Percentiles rank a stretch among this genome's conserved stretches.
Evolutionary conservation across 1,140 invertebrate genomes (phyloP).

Genomic region (Notospermus geniculatus): DNA sequence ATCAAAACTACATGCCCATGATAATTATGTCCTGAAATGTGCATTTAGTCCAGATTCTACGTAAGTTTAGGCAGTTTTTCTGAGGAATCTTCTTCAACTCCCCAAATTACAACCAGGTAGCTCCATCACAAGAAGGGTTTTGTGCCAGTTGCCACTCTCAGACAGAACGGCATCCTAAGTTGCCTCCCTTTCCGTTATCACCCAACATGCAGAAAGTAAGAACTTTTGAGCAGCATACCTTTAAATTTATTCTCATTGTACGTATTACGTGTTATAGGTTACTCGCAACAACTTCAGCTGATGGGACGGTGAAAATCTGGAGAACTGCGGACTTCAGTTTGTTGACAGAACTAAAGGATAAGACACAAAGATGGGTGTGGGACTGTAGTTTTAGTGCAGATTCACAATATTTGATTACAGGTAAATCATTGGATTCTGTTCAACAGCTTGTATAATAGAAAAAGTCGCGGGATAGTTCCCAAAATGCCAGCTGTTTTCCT

Average conservation of each 20-base stretch:
- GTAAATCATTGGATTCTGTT: constrained; percentile 60
- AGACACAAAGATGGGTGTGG: constrained; percentile 95
- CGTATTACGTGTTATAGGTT: constrained; percentile 61
- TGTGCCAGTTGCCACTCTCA: too few species aligned
- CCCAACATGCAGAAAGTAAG: too few species aligned
- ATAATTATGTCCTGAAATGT: constrained; percentile 85
- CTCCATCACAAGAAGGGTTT: too few species aligned
- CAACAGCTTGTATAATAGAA: too few species aligned
- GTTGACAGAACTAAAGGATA: constrained; percentile 71
- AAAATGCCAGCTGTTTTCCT: too few species aligned
- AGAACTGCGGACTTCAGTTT: constrained; percentile 74
- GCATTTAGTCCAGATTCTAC: constrained; percentile 93
- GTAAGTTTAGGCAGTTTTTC: constrained; percentile 60
- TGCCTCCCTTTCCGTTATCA: too few species aligned
- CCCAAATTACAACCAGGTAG: too few species aligned
- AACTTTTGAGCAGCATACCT: too few species aligned
- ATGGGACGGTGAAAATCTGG: constrained; percentile 89
- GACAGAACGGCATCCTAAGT: too few species aligned
- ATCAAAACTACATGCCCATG: constrained; percentile 79
- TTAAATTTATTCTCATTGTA: too few species aligned
- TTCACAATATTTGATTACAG: constrained; percentile 91
- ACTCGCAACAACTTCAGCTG: constrained; percentile 91
- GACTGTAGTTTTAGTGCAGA: constrained; percentile 95
- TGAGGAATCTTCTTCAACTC: too few species aligned
- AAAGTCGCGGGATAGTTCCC: background rate